Conservation (phyloP, 2,888 invertebrate genomes). For the Aquatica leii region DNA sequence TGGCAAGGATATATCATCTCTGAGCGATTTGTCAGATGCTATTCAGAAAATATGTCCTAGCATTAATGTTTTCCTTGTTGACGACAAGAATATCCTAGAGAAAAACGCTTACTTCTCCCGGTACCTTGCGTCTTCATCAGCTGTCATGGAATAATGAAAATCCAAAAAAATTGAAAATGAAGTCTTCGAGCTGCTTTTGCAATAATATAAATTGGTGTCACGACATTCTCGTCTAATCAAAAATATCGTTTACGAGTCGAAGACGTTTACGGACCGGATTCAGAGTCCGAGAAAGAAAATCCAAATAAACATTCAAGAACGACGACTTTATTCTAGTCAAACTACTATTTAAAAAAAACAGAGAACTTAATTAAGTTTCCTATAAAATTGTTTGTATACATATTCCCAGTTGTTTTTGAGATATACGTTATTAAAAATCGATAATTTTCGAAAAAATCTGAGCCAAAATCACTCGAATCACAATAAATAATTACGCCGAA, state of each 20-base stretch:
- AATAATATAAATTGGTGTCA: conserved; percentile 1
- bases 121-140: neutral
- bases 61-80: neutral
- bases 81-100: conserved; percentile 2
- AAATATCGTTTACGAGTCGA: neutral
- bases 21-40: conserved; percentile 38
- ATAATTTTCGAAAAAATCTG: too few relatives aligned
- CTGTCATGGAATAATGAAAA: neutral
- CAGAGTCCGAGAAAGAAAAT: conserved; percentile 3
- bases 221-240: neutral
- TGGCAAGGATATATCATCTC: conserved; percentile 45
- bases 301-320: neutral
- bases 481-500: too few relatives aligned
- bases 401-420: too few relatives aligned
- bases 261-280: neutral
- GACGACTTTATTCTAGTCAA: conserved; percentile 2
- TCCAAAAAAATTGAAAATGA: neutral
- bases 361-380: too few relatives aligned
- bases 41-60: conserved; percentile 1
- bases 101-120: neutral
- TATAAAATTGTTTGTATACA: too few relatives aligned
- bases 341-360: conserved; percentile 3
- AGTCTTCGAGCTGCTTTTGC: conserved; percentile 2
- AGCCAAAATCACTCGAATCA: too few relatives aligned
- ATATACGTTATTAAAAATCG: too few relatives aligned